Evolutionary conservation across 2,113 vertebrate species (phyloP), one percentile per base, ranked within the genome.

Genomic region (Opisthocomus hoazin): DNA sequence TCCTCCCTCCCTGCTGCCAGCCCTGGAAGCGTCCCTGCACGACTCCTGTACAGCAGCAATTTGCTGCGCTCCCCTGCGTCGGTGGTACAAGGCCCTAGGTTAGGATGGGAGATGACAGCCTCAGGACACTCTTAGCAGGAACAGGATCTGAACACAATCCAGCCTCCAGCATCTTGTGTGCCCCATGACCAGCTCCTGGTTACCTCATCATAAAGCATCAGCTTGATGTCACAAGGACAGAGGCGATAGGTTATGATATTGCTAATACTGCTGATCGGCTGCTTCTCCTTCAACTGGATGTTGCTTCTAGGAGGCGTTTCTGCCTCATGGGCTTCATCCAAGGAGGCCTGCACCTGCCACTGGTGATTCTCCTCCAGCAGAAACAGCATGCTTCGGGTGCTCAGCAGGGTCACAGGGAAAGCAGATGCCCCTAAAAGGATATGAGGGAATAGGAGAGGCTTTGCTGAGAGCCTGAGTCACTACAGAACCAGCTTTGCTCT

Each of bases 151-250:
- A 88, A 54, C 63, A 77, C 39, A 75, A 23, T 16, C n/a, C 73
- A 92, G 54, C 90, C 48, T 64, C 37, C 64, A 78, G 88, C 51
- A 56, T 43, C 68, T 32, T 29, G 27, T 17, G 32, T 48, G 79
- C 34, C 60, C 43, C 60, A 63, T 9, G 46, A 77, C 41, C 75
- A 36, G 11, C 39, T 76, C 56, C 77, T 6, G 12, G 37, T 85
- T 77, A 99, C 99, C 99, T 99, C 99, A 27, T 99, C 99, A 2
- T 99, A 99, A 83, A 99, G 98, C 91, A 98, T 97, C 58, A 99
- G 92, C 63, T 98, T 98, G 93, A 99, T 86, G 84, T 98, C 97
- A 90, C 97, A 96, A 1, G 98, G 98, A 46, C 98, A 98, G 9
- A 97, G 96, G 5, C 98, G 98, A 92, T 98, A 99, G 19, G 99